Conservation (phyloP, 2,888 invertebrate genomes). For the Chloroclysta siterata region DNA sequence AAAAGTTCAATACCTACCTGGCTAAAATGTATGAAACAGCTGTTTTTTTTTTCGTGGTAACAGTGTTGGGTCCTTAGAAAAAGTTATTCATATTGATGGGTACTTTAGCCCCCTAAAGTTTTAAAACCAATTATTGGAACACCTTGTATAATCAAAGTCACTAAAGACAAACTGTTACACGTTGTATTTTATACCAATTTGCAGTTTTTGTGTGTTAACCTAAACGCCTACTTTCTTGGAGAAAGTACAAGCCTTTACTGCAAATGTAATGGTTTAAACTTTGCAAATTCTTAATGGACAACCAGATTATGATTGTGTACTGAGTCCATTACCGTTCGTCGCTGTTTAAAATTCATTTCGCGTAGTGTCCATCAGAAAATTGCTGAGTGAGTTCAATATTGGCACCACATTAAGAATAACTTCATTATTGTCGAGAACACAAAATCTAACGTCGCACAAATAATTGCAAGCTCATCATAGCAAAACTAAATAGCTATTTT, state of each 20-base stretch:
- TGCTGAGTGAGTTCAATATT: neutral
- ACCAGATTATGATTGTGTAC: neutral
- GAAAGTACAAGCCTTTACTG: slow-evolving; percentile 28
- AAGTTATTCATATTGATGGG: too few species aligned
- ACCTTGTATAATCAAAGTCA: slow-evolving; percentile 21
- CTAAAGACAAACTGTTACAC: slow-evolving; percentile 28
- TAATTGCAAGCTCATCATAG: too few species aligned
- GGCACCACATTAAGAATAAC: neutral
- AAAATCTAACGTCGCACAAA: too few species aligned
- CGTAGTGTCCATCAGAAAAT: neutral
- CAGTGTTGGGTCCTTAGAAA: too few species aligned
- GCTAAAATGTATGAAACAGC: too few species aligned
- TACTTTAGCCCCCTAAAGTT: too few species aligned
- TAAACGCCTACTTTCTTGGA: slow-evolving; percentile 32
- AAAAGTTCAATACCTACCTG: too few species aligned
- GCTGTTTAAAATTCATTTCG: slow-evolving; percentile 1
- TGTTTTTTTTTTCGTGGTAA: too few species aligned
- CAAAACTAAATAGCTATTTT: too few species aligned
- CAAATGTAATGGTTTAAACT: neutral
- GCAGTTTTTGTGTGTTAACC: slow-evolving; percentile 19
- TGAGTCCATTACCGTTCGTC: neutral
- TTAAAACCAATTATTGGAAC: too few species aligned
- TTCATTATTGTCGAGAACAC: too few species aligned
- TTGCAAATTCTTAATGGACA: neutral
- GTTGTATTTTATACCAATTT: slow-evolving; percentile 26